These are phyloP conservation scores for Anas platyrhynchos DNA, from an alignment of 2,113 vertebrate species.

Conservation along the genomic window DNA sequence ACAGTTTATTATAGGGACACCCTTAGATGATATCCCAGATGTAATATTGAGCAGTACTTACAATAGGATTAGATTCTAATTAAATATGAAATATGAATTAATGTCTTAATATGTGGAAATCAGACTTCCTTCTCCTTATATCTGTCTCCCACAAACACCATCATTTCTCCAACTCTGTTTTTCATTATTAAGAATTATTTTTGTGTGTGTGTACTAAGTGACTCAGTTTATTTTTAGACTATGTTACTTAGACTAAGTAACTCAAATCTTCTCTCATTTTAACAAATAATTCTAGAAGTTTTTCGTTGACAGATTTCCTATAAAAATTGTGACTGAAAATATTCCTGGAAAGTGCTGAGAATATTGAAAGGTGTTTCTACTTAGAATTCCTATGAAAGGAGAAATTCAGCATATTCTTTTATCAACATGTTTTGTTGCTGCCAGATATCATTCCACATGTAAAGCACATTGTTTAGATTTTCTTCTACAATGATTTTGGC, in stretches of 20 bases:
- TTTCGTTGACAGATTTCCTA: neutral
- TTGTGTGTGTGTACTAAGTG: neutral
- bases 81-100: constrained; percentile 4
- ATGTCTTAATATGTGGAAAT: neutral
- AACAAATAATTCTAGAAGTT: neutral
- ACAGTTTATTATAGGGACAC: neutral
- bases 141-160: neutral
- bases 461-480: neutral
- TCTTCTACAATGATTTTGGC: neutral
- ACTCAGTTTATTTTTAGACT: neutral
- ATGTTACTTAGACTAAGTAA: neutral
- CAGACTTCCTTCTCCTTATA: neutral
- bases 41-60: neutral
- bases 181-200: constrained; percentile 9
- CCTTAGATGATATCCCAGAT: neutral
- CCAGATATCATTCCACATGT: neutral
- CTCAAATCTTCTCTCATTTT: neutral
- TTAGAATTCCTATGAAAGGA: neutral
- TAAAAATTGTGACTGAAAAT: neutral
- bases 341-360: neutral
- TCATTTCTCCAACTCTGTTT: neutral
- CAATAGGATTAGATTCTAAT: neutral
- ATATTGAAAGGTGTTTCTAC: neutral
- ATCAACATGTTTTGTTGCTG: rapidly evolving
- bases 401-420: neutral